Conservation (phyloP, 1,140 invertebrate species). For the Bombus breviceps region DNA sequence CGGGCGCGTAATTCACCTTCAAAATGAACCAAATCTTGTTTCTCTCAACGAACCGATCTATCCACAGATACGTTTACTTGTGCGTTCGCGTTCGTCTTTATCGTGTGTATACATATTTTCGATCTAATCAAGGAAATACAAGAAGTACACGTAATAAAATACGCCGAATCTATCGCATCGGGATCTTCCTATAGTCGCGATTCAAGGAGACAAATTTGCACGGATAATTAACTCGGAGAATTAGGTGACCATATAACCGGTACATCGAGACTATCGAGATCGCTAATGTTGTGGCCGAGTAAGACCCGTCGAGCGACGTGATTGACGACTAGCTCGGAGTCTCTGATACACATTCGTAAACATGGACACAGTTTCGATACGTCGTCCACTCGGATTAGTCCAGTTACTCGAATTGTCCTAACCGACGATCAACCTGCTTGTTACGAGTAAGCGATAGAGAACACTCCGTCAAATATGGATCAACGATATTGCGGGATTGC, state of each 20-base stretch:
- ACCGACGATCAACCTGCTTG: conserved; percentile 37
- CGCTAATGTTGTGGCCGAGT: conserved; percentile 46
- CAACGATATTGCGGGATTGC: neutral
- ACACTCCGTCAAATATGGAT: neutral
- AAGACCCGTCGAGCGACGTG: conserved; percentile 49
- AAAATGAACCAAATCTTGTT: neutral
- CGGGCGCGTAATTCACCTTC: conserved; percentile 8
- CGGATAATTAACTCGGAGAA: conserved; percentile 53
- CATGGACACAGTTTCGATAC: conserved; percentile 22
- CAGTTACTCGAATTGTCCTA: conserved; percentile 40
- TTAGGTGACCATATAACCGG: conserved; percentile 12
- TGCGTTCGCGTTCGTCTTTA: too few relatives aligned
- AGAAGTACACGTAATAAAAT: neutral
- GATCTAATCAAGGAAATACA: neutral
- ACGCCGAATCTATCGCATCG: neutral
- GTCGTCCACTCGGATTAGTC: conserved; percentile 13
- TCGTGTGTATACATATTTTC: too few relatives aligned
- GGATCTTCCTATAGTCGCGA: neutral
- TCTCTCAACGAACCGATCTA: neutral
- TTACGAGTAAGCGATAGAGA: conserved; percentile 26
- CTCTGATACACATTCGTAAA: conserved; percentile 42
- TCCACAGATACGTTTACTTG: neutral
- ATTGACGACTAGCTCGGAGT: conserved; percentile 52
- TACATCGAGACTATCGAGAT: conserved; percentile 50
- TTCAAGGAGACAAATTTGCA: conserved; percentile 4